Percentiles rank a stretch among this genome's conserved stretches.
These are phyloP conservation scores for Aleiodes alternator DNA, from an alignment of 2,888 invertebrate species.

Conservation along the genomic window DNA sequence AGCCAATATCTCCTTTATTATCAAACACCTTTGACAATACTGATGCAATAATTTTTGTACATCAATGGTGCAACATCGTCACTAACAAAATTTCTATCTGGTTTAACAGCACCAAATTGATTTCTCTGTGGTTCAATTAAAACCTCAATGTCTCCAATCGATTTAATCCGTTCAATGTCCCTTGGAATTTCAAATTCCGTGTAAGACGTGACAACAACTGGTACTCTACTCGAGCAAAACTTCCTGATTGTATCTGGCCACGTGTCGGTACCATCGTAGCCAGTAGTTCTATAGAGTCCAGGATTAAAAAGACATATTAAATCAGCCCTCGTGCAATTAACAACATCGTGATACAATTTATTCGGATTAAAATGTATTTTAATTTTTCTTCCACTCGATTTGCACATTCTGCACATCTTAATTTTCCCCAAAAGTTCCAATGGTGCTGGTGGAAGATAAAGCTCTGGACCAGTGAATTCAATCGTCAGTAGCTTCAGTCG, in stretches of 20 bases:
- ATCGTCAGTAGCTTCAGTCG: conserved; percentile 78
- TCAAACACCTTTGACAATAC: conserved; percentile 74
- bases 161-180: conserved; percentile 79
- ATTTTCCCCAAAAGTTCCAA: conserved; percentile 78
- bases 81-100: conserved; percentile 85
- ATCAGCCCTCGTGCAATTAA: conserved; percentile 67
- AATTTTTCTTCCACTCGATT: conserved; percentile 56
- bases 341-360: conserved; percentile 73
- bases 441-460: conserved; percentile 79
- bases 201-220: conserved; percentile 82
- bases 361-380: conserved; percentile 63
- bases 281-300: conserved; percentile 82
- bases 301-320: conserved; percentile 84
- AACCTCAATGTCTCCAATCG: conserved; percentile 76
- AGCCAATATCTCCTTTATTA: no score
- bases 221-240: conserved; percentile 78
- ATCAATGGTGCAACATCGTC: conserved; percentile 83
- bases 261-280: conserved; percentile 80
- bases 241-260: conserved; percentile 82
- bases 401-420: conserved; percentile 64
- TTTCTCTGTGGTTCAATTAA: conserved; percentile 79
- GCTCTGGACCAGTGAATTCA: conserved; percentile 82
- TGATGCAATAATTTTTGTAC: conserved; percentile 83
- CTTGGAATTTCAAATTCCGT: conserved; percentile 81
- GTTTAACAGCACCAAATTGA: conserved; percentile 82